Evolutionary conservation across 2,113 vertebrate genomes (phyloP).

Genomic region (Chaetodon auriga): DNA sequence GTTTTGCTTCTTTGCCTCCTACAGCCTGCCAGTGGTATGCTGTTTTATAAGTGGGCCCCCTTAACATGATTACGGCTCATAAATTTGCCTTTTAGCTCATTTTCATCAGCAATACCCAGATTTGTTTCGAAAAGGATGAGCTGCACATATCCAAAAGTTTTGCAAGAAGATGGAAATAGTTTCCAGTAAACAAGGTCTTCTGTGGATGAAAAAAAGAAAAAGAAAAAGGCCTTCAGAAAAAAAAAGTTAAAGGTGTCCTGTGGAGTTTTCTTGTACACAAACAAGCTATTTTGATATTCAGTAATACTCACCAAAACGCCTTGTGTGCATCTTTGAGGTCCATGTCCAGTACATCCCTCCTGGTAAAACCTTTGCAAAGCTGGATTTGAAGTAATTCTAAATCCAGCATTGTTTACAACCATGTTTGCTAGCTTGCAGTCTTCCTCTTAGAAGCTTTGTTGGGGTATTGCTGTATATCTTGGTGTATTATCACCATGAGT

Average conservation of each 20-base stretch:
- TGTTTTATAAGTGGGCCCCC: constrained; percentile 6
- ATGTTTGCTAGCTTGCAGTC: not conserved
- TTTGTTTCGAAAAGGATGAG: not conserved
- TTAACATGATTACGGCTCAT: not conserved
- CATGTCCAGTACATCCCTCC: not conserved
- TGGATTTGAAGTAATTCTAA: not conserved
- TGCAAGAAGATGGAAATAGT: not conserved
- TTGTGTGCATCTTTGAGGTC: not conserved
- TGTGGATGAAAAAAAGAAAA: not conserved
- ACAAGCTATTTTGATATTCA: not conserved
- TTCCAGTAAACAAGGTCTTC: not conserved
- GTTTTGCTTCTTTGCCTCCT: constrained; percentile 6
- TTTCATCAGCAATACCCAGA: not conserved
- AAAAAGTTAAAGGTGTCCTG: not conserved
- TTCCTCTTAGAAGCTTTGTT: not conserved
- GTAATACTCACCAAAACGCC: not conserved
- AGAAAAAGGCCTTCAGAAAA: not conserved
- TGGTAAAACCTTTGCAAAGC: not conserved
- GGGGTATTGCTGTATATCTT: too few species aligned
- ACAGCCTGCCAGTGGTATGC: not conserved
- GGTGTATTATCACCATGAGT: not conserved
- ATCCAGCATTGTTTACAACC: not conserved
- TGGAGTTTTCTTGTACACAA: not conserved
- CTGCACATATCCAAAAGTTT: not conserved
- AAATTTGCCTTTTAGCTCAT: not conserved